phyloP scores from a whole-genome alignment of 2,113 vertebrate genomes.

The Tachycineta bicolor region DNA sequence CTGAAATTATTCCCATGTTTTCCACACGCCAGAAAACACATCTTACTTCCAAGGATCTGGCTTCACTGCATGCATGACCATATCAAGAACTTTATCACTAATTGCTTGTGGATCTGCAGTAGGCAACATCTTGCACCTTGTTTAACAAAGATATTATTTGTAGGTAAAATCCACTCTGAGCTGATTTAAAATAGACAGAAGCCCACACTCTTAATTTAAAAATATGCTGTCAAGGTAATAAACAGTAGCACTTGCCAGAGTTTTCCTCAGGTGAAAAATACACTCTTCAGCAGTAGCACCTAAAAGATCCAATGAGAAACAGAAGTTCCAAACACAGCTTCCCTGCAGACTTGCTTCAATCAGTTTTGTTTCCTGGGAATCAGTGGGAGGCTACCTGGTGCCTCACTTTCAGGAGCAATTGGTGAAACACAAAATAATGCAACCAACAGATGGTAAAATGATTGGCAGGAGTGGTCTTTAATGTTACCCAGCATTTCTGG shows the following conservation, averaged over 20 bases:
- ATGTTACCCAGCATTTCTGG: accelerated
- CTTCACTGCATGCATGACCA: background rate
- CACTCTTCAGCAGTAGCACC: background rate
- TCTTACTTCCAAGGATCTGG: background rate
- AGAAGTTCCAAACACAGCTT: background rate
- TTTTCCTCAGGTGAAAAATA: background rate
- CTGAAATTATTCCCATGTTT: background rate
- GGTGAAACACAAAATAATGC: background rate
- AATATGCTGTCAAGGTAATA: background rate
- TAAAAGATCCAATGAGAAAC: background rate
- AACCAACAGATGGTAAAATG: background rate
- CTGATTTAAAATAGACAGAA: background rate
- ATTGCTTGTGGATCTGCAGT: background rate
- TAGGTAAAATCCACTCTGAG: background rate
- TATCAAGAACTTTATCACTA: background rate
- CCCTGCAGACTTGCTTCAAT: background rate
- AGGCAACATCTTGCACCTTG: background rate
- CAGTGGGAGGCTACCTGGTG: background rate
- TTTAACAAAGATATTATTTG: background rate
- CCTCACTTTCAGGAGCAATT: background rate
- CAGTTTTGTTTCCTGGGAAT: background rate
- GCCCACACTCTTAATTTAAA: background rate
- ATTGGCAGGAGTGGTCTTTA: background rate
- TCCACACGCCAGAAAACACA: background rate
- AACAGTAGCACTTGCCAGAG: background rate